Evolutionary conservation across 2,888 invertebrate genomes (phyloP), one percentile per base, ranked within the genome.

Genomic region (Gisinianus flammeolus): DNA sequence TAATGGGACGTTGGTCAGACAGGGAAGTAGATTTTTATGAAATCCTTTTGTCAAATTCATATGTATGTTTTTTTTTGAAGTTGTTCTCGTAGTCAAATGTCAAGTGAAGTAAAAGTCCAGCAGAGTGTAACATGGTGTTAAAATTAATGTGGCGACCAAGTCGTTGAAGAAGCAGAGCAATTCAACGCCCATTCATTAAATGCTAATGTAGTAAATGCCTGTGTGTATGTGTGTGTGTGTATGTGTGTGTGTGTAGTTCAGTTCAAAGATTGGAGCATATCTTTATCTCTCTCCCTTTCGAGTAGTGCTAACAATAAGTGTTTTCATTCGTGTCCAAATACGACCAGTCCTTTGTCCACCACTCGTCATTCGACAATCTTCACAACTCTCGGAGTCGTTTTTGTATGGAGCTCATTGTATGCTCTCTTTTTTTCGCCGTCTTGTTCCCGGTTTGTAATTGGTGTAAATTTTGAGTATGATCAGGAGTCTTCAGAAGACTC

Each of bases 171-270:
- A 44, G 24, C 4, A 31, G 33, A 68, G 28, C 35, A 69, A 24
- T 22, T 24, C 69, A 69, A 69, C 69, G 69, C 69, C 69, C 69
- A 44, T 44, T 69, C 69, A 69, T 69, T 69, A 69, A 35, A 44
- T 69, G 24, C 52, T 24, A 69, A 69, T 31, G 56, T 56, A 35
- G 12, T 35, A 12, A 8, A 35, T n/a, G n/a, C n/a, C n/a, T n/a
- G n/a, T n/a, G 12, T 44, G 44, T 44, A 44, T 44, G 2, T 16
- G 24, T 8, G 64, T 64, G 8, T 26, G 5, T 64, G 30, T 28
- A 8, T 64, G 26, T 64, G 24, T 5, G 12, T 35, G 35, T 35
- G 44, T 2, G 19, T 44, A 44, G 44, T 44, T 44, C 44, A 44
- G 19, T 44, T 12, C 44, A 44, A 19, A 44, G 19, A 16, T 19